Evolutionary conservation across 2,113 vertebrate genomes (phyloP).

Genomic region (Hemicordylus capensis): DNA sequence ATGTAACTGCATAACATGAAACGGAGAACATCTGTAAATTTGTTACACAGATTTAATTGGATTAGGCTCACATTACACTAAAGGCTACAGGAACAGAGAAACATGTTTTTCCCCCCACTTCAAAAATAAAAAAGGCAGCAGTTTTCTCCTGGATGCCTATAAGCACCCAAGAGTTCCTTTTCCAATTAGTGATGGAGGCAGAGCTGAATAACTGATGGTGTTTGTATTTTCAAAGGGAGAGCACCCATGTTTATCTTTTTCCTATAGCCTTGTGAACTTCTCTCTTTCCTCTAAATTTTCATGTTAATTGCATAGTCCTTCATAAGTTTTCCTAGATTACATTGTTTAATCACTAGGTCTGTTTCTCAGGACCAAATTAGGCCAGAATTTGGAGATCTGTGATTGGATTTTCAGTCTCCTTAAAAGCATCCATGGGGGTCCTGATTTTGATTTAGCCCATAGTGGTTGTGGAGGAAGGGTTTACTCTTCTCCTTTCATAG

Average conservation of each 20-base stretch:
- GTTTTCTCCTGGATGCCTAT: not conserved
- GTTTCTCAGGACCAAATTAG: too few relatives aligned
- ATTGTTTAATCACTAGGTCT: too few relatives aligned
- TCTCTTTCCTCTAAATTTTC: not conserved
- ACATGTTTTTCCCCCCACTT: not conserved
- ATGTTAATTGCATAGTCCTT: too few relatives aligned
- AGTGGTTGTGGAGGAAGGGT: too few relatives aligned
- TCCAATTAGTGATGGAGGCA: not conserved
- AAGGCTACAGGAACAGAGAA: not conserved
- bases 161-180: not conserved
- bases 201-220: not conserved
- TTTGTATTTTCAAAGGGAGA: not conserved
- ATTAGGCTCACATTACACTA: not conserved
- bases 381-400: too few relatives aligned
- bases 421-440: too few relatives aligned
- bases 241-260: not conserved
- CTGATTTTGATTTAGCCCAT: too few relatives aligned
- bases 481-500: too few relatives aligned
- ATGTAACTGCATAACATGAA: too few relatives aligned
- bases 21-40: too few relatives aligned
- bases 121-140: not conserved
- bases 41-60: not conserved
- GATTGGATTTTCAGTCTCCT: too few relatives aligned
- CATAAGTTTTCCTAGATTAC: too few relatives aligned
- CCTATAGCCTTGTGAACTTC: not conserved